Evolutionary conservation across 2,888 invertebrate species (phyloP).

Genomic region (Ectemnius cavifrons): DNA sequence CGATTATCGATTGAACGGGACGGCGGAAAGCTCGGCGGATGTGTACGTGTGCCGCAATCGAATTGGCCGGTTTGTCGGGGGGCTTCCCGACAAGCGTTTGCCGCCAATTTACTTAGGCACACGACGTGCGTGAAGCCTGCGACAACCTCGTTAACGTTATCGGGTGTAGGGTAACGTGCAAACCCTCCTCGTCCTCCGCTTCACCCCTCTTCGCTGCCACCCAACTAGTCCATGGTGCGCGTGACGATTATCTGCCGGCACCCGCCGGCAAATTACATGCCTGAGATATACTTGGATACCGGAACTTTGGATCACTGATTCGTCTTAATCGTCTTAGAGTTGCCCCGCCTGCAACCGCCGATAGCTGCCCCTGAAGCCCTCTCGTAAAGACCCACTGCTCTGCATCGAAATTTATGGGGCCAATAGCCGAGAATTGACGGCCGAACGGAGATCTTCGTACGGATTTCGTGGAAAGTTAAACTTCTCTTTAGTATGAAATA

Average conservation of each 20-base stretch:
- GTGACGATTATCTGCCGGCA: constrained; percentile 41
- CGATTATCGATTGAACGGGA: constrained; percentile 46
- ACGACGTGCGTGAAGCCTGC: constrained; percentile 53
- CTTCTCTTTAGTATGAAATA: no score
- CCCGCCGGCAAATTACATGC: constrained; percentile 29
- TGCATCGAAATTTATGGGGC: no score
- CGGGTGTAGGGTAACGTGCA: constrained; percentile 52
- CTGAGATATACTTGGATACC: neutral
- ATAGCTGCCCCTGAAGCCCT: neutral
- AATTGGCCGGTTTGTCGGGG: constrained; percentile 53
- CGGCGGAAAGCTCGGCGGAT: neutral
- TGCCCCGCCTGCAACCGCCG: neutral
- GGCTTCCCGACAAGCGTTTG: constrained; percentile 51
- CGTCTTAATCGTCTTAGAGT: constrained; percentile 1
- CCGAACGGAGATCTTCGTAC: no score
- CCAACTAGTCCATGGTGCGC: neutral
- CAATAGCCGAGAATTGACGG: no score
- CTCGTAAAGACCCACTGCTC: neutral
- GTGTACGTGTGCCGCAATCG: constrained; percentile 48
- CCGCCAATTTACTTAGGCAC: constrained; percentile 60
- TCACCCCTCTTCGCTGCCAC: no score
- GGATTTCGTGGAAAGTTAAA: no score
- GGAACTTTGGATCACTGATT: constrained; percentile 9
- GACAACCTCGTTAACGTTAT: constrained; percentile 59
- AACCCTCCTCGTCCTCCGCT: constrained; percentile 35